Percentiles rank a stretch among this genome's conserved stretches.
These are phyloP conservation scores for Sabellastarte sp. DNA, from an alignment of 2,888 invertebrate genomes.

Conservation along the genomic window DNA sequence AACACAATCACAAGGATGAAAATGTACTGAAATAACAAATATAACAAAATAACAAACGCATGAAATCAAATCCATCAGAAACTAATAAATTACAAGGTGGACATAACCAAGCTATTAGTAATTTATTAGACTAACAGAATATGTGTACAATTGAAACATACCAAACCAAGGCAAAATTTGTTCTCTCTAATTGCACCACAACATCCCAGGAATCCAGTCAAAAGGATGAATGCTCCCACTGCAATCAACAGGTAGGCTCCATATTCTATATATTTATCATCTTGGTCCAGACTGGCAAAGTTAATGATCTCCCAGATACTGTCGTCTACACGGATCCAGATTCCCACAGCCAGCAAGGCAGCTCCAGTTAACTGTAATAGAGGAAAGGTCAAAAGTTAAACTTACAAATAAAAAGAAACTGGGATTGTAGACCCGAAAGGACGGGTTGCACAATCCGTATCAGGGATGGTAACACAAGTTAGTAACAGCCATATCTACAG, in stretches of 20 bases:
- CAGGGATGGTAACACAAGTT: no score
- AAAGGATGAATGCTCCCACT: constrained; percentile 63
- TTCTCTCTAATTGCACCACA: constrained; percentile 65
- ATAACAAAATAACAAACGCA: no score
- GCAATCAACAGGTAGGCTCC: constrained; percentile 64
- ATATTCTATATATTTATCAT: constrained; percentile 61
- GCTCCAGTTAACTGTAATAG: constrained; percentile 63
- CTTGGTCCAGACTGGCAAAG: constrained; percentile 55
- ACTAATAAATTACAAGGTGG: no score
- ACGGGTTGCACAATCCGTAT: no score
- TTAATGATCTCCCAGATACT: constrained; percentile 62
- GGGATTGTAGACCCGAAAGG: no score
- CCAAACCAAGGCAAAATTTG: constrained; percentile 61
- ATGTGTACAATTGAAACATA: no score
- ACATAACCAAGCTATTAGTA: no score
- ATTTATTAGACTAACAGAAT: no score
- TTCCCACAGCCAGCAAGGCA: constrained; percentile 63
- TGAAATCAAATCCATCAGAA: no score
- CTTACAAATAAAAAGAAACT: no score
- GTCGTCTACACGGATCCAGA: constrained; percentile 64
- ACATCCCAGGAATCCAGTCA: constrained; percentile 66
- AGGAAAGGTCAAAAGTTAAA: no score
- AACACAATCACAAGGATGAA: neutral
- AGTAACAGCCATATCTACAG: no score
- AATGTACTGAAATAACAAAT: neutral